phyloP scores from a whole-genome alignment of 2,888 invertebrate species.

The Nymphalis urticae region DNA sequence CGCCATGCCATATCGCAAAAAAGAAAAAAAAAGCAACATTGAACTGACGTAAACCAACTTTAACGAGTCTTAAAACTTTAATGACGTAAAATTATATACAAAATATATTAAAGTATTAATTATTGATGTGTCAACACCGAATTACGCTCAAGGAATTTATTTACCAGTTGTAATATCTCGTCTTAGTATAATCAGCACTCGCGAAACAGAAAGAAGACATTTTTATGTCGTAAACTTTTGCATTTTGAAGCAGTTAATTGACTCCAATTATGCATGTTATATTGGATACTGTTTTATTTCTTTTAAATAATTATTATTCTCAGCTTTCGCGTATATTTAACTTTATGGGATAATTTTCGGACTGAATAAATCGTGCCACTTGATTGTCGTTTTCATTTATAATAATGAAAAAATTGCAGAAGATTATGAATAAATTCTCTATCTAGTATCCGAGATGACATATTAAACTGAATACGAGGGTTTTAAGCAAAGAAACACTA shows the following conservation, averaged over 20 bases:
- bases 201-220: slow-evolving; percentile 37
- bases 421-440: too few species aligned
- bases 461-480: too few species aligned
- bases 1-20: too few species aligned
- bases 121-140: slow-evolving; percentile 17
- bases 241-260: slow-evolving; percentile 40
- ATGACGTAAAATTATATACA: not conserved
- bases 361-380: not conserved
- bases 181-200: slow-evolving; percentile 49
- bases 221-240: slow-evolving; percentile 41
- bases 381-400: too few species aligned
- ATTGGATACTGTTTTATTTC: slow-evolving; percentile 5
- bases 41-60: not conserved
- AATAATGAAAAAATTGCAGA: too few species aligned
- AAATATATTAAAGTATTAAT: slow-evolving; percentile 6
- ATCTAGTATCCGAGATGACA: too few species aligned
- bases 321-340: not conserved
- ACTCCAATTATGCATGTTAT: slow-evolving; percentile 13
- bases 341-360: not conserved
- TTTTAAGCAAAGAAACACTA: too few species aligned
- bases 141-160: slow-evolving; percentile 7
- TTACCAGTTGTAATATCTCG: not conserved
- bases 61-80: not conserved
- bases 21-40: too few species aligned
- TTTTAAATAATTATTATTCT: not conserved